Evolutionary conservation across 2,113 vertebrate species (phyloP).

Genomic region (Myiagra hebetior): DNA sequence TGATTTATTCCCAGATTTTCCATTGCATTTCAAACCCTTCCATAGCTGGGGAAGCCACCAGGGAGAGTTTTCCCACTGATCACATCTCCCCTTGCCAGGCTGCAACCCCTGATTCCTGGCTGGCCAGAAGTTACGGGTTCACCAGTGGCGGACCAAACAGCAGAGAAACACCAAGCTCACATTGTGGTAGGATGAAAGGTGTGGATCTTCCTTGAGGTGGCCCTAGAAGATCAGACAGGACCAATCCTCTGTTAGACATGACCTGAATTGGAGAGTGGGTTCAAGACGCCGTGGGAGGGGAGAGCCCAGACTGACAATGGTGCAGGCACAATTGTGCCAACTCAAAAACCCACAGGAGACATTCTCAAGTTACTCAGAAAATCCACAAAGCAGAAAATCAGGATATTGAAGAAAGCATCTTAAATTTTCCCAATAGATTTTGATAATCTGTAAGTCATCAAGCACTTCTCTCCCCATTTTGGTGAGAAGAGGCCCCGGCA

Average conservation of each 20-base stretch:
- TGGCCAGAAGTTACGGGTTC: background rate
- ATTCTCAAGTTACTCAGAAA: background rate
- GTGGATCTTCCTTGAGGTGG: background rate
- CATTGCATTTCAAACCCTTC: background rate
- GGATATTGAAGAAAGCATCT: background rate
- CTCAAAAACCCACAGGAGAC: background rate
- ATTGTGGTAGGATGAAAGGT: background rate
- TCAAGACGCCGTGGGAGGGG: background rate
- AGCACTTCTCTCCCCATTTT: background rate
- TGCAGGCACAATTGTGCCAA: rapidly evolving
- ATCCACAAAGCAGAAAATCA: background rate
- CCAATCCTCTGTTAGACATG: background rate
- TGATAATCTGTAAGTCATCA: rapidly evolving
- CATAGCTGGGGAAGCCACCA: background rate
- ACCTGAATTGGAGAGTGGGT: background rate
- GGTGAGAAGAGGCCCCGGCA: background rate
- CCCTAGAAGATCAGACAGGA: background rate
- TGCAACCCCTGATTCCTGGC: rapidly evolving
- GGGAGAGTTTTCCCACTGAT: background rate
- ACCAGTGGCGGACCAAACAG: background rate
- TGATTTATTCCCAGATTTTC: background rate
- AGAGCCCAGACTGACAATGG: background rate
- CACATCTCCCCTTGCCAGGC: background rate
- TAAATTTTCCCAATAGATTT: background rate
- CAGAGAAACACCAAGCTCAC: background rate